Base-by-base conservation (phyloP, 2,888 invertebrate species). In the Serripes groenlandicus region DNA sequence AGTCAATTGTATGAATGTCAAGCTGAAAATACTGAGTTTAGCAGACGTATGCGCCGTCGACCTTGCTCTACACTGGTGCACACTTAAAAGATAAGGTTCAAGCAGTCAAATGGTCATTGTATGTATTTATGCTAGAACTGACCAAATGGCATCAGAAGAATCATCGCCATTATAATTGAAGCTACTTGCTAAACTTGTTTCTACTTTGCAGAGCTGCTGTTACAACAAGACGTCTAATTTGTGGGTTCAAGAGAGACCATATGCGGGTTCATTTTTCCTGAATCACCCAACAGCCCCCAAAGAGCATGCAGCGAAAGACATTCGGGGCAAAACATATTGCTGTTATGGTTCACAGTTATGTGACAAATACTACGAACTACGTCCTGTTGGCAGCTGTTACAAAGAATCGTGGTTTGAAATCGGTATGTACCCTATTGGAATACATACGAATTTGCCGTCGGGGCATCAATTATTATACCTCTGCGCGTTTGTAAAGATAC, bases 141-240 rank as follows among this genome's bases (percentile, higher is more conserved):
- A 11, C 7, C 7, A 5, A 7, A 23, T 56, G 18, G 11, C 5
- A 7, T 56, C 23, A 23, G n/a, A 56, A n/a, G 7, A 11, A 56
- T 18, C 15, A 23, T n/a, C 5, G 5, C 7, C 18, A 56, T 7
- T 18, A 23, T 7, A n/a, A 56, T n/a, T 7, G 15, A 18, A 18
- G 11, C 7, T 11, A 7, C 7, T 23, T 11, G 5, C 56, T 7
- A 23, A 56, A 56, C 5, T 18, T 23, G 7, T 7, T 23, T n/a
- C 23, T n/a, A 28, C 1, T 23, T 74, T 80, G n/a, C 73, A 81
- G 83, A 75, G 52, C 26, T 83, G 78, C 56, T 83, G 78, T 15
- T 78, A 78, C 58, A 70, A 78, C 54, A 26, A 35, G 0, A 54
- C 37, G 18, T 75, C 71, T 11, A 42, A 30, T 23, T 21, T 72